These are phyloP conservation scores for Entelurus aequoreus DNA, from an alignment of 2,113 vertebrate species.

Conservation along the genomic window DNA sequence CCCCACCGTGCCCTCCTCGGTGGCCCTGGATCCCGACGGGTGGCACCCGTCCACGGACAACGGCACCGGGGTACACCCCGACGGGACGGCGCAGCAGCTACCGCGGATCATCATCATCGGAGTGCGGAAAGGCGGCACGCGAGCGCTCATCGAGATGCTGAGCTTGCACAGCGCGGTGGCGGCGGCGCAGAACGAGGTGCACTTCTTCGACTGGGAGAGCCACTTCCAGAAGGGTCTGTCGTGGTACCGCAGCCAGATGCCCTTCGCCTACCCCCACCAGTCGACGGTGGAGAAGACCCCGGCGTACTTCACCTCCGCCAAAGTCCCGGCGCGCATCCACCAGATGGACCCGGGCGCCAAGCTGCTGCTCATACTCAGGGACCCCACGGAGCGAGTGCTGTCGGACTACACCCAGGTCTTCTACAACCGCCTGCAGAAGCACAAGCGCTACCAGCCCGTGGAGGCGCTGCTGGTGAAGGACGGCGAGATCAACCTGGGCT, in stretches of 20 bases:
- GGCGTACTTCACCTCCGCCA: conserved; percentile 90
- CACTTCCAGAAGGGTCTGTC: conserved; percentile 83
- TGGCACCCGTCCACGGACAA: conserved; percentile 45
- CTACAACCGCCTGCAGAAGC: conserved; percentile 92
- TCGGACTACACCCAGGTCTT: conserved; percentile 97
- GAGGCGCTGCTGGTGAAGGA: conserved; percentile 84
- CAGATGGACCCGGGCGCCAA: conserved; percentile 80
- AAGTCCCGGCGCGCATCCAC: conserved; percentile 85
- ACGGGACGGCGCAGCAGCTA: conserved; percentile 77
- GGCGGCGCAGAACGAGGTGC: conserved; percentile 89
- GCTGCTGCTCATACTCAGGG: conserved; percentile 90
- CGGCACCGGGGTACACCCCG: conserved; percentile 53
- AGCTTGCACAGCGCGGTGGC: conserved; percentile 85
- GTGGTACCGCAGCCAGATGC: conserved; percentile 96
- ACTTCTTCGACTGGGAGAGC: conserved; percentile 97
- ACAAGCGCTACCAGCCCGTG: conserved; percentile 84
- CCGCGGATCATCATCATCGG: conserved; percentile 93
- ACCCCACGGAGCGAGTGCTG: conserved; percentile 89
- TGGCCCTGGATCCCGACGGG: conserved; percentile 46
- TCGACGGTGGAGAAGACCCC: conserved; percentile 96
- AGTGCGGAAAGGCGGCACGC: conserved; percentile 92
- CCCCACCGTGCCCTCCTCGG: conserved; percentile 74
- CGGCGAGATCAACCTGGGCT: conserved; percentile 83
- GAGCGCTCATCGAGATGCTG: conserved; percentile 94
- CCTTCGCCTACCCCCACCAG: conserved; percentile 79